Base-by-base conservation (phyloP, 2,888 invertebrate species). In the Lasioglossum malachurum region DNA sequence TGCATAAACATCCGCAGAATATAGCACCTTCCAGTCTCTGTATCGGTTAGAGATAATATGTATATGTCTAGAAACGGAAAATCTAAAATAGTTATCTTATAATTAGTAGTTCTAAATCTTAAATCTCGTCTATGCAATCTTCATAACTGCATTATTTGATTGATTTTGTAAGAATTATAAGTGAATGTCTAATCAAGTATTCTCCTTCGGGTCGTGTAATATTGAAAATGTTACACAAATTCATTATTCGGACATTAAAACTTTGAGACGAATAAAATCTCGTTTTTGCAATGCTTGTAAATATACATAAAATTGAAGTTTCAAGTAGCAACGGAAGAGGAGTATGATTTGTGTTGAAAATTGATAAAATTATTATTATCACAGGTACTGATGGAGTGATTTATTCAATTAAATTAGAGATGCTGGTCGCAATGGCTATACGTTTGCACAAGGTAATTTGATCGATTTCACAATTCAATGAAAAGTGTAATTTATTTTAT, bases 21-120 rank as follows among this genome's bases (percentile, higher is more conserved):
- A 5, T n/a, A 41, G 38, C 71, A 71, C 71, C n/a, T 41, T 71
- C 71, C n/a, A n/a, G n/a, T 44, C 44, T 72, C 16, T 72, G 72
- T 16, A 72, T 16, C 1, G 16, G 14, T 44, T 16, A 72, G 23
- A 44, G 41, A n/a, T n/a, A 41, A 27, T 44, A 14, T 38, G 2
- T 31, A 35, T 44, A 41, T 44, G 38, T 41, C n/a, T 41, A 44
- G 4, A 44, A 72, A 72, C n/a, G 12, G 16, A 72, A 72, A 72
- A 72, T 72, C 23, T 69, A 35, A 38, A 38, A 41, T 69, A 35
- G 23, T 38, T 69, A n/a, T n/a, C 69, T 41, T 41, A 71, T 10
- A 41, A 46, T 72, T 72, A 46, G 16, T 44, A 72, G 16, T 46
- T 46, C 72, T 71, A 27, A 44, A 72, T 69, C 23, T 69, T 71